Evolutionary conservation across 2,888 invertebrate species (phyloP), one percentile per base, ranked within the genome.

Genomic region (Caenorhabditis sulstoni): DNA sequence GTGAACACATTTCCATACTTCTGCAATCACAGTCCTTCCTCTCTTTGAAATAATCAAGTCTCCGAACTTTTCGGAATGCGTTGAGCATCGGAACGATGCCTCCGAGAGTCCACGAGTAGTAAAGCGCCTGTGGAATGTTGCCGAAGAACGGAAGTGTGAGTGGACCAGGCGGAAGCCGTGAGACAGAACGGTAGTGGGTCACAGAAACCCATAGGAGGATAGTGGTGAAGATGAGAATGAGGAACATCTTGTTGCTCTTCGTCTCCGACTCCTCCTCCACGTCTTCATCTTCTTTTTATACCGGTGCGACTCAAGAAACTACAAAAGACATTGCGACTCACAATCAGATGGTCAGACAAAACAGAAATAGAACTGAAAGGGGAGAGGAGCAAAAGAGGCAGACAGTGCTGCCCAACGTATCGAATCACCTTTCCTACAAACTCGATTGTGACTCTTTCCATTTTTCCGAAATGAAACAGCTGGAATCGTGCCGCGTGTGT

Each of bases 121-220:
- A 73, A 0, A 65, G 11, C 7, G 80, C 37, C 37, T 74, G 73
- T 8, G 45, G 68, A 1, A 82, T n/a, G 49, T 82, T 82, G 52
- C 65, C 58, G 12, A 65, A 44, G 29, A 29, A 29, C 29, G 29
- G 29, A 5, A 57, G 35, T 16, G 57, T 58, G 22, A 70, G 61
- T 1, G 57, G 57, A 2, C 18, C 9, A n/a, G 57, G 57, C 5
- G 29, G 29, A 39, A 20, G 55, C 20, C 37, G 16, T 1, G 37
- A 37, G 16, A 23, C 41, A 14, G 20, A 44, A 5, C 29, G 29
- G 23, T 58, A 44, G 44, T 59, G 23, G 7, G 20, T 45, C 7
- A 45, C 14, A 1, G 8, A 23, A 22, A 59, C 45, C 45, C 23
- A 23, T 4, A n/a, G 1, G 16, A 29, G 45, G 18, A 47, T 7